Base-by-base conservation (phyloP, 2,888 invertebrate species). In the Dione juno region DNA sequence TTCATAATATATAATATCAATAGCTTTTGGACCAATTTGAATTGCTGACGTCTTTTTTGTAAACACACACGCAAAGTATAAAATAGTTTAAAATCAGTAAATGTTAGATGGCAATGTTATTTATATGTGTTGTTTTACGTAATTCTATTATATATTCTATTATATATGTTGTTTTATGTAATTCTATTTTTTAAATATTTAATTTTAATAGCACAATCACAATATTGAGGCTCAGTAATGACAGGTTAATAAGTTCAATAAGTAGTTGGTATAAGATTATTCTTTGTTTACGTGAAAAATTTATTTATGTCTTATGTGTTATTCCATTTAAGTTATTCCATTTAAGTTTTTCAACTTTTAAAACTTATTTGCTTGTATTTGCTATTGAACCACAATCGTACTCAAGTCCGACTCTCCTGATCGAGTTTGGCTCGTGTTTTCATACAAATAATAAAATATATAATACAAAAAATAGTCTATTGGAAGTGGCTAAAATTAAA, bases 61-160 rank as follows among this genome's bases (percentile, higher is more conserved):
- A 28, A 28, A 28, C 5, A 28, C 5, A 28, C 28, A 28, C 5
- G 5, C 28, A 28, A 5, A 3, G 28, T 9, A 52, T 11, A 11
- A 19, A 16, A 9, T 50, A 19, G 54, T 53, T 53, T 0, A 40
- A 40, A 5, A 58, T 58, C 19, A 16, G n/a, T 58, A 58, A 19
- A 40, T 59, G 21, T 11, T 40, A n/a, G n/a, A 21, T 43, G 14
- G 19, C 21, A n/a, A n/a, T 59, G n/a, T 41, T 59, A 59, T 43
- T 5, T 11, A 19, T 19, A 14, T 14, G 21, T 59, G 21, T 59
- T 41, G 43, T 21, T 43, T 43, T 35, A 14, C 9, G 21, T 5
- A 59, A 59, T 59, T 59, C 59, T 59, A 21, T 59, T 59, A 21
- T n/a, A n/a, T n/a, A n/a, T n/a, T n/a, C n/a, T n/a, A n/a, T 5